Conservation (phyloP, 1,140 invertebrate species). For the Helicoverpa armigera region DNA sequence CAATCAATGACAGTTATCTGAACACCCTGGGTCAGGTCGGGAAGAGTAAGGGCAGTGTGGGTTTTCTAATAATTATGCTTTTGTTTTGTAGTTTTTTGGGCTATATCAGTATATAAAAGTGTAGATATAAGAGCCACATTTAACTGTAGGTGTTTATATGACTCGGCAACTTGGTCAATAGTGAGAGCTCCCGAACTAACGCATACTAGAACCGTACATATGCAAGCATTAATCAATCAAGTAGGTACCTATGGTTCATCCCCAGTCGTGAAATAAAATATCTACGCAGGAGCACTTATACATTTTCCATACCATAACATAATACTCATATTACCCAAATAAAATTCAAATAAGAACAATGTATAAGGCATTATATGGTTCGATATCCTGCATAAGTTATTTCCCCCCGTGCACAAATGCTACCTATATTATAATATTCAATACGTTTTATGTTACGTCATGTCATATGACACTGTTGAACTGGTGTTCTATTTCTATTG, state of each 20-base stretch:
- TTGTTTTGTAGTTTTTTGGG: neutral
- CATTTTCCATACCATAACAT: too few species aligned
- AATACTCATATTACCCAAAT: too few species aligned
- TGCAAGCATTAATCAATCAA: too few species aligned
- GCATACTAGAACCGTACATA: too few species aligned
- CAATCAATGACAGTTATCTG: conserved; percentile 27
- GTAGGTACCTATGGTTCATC: too few species aligned
- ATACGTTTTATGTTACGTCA: conserved; percentile 59
- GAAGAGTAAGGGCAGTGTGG: neutral
- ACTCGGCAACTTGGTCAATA: too few species aligned
- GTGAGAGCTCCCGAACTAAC: too few species aligned
- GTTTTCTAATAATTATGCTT: neutral
- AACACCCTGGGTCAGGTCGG: neutral
- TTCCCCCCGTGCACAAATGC: conserved; percentile 45
- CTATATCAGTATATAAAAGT: too few species aligned
- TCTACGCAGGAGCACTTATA: too few species aligned
- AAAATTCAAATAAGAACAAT: neutral
- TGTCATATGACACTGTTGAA: conserved; percentile 54
- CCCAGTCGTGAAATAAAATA: neutral
- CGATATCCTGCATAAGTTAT: conserved; percentile 58
- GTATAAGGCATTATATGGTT: neutral
- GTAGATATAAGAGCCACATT: too few species aligned
- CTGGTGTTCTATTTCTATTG: neutral
- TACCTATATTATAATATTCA: conserved; percentile 5
- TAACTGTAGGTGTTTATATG: too few species aligned